Evolutionary conservation across 1,140 invertebrate species (phyloP).

Genomic region (Steinernema feltiae): DNA sequence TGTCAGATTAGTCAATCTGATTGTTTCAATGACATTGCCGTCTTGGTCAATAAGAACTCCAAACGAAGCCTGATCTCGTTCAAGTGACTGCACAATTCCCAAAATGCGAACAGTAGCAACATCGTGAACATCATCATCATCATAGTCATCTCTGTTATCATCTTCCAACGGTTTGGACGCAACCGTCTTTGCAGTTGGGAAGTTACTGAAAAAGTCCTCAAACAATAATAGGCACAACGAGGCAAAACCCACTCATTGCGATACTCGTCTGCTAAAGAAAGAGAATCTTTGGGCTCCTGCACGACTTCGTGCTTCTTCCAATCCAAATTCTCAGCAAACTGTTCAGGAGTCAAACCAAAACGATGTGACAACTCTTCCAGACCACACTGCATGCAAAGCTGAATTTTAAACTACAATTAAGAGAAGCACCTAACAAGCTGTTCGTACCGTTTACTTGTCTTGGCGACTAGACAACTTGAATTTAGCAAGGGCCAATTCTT

Average conservation of each 20-base stretch:
- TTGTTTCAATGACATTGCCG: constrained; percentile 82
- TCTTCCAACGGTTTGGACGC: neutral
- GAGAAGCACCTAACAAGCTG: neutral
- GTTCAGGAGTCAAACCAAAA: constrained; percentile 88
- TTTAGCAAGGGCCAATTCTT: neutral
- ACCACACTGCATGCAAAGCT: constrained; percentile 45
- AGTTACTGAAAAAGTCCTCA: constrained; percentile 33
- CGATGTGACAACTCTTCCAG: constrained; percentile 53
- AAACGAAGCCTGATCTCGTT: constrained; percentile 79
- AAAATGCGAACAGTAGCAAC: constrained; percentile 72
- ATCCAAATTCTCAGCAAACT: constrained; percentile 91
- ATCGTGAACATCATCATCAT: constrained; percentile 80
- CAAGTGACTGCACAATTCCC: constrained; percentile 78
- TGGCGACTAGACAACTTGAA: neutral
- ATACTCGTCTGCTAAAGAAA: constrained; percentile 21
- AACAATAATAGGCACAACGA: constrained; percentile 2
- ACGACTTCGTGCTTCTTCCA: constrained; percentile 95
- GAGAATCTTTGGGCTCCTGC: constrained; percentile 74
- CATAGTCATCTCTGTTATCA: constrained; percentile 61
- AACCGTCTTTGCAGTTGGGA: neutral
- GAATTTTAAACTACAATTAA: constrained; percentile 18
- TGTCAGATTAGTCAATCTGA: constrained; percentile 76
- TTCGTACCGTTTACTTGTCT: neutral
- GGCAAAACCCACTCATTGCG: constrained; percentile 23
- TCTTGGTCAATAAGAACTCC: constrained; percentile 77